phyloP scores from a whole-genome alignment of 2,888 invertebrate species.

The Parthenolecanium corni region DNA sequence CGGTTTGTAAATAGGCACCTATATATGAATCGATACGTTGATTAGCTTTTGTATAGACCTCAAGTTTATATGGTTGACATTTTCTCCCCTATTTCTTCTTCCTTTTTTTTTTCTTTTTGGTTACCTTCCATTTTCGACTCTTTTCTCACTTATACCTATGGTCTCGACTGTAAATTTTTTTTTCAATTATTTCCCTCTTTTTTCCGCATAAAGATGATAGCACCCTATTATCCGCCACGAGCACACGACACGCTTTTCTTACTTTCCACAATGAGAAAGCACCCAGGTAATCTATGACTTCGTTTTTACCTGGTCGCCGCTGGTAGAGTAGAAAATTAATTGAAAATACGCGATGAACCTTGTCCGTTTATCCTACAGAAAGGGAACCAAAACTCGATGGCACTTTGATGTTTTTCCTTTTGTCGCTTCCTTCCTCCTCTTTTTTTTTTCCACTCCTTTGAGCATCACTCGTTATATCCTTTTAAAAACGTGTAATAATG shows the following conservation, averaged over 20 bases:
- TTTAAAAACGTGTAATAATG: too few species aligned
- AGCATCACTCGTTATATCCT: too few species aligned
- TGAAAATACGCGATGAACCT: constrained; percentile 25
- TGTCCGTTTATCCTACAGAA: not conserved
- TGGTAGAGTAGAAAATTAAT: constrained; percentile 23
- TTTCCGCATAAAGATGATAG: constrained; percentile 15
- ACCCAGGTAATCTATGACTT: constrained; percentile 10
- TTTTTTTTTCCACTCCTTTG: too few species aligned
- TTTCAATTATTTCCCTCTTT: too few species aligned
- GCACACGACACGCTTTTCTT: constrained; percentile 27
- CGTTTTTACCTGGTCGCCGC: constrained; percentile 22
- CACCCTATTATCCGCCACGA: constrained; percentile 18
- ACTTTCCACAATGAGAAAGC: constrained; percentile 18
- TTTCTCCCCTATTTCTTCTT: constrained; percentile 1
- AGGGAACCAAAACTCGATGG: too few species aligned
- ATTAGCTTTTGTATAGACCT: constrained; percentile 17
- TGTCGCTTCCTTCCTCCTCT: too few species aligned
- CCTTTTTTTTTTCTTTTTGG: not conserved
- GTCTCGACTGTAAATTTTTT: too few species aligned
- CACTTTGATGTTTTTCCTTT: too few species aligned
- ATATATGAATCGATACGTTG: constrained; percentile 25
- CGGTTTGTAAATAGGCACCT: constrained; percentile 28
- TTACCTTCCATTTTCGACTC: not conserved
- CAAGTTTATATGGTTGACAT: constrained; percentile 13
- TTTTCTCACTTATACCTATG: too few species aligned